Conservation (phyloP, 2,113 vertebrate genomes). For the Elephas maximus region DNA sequence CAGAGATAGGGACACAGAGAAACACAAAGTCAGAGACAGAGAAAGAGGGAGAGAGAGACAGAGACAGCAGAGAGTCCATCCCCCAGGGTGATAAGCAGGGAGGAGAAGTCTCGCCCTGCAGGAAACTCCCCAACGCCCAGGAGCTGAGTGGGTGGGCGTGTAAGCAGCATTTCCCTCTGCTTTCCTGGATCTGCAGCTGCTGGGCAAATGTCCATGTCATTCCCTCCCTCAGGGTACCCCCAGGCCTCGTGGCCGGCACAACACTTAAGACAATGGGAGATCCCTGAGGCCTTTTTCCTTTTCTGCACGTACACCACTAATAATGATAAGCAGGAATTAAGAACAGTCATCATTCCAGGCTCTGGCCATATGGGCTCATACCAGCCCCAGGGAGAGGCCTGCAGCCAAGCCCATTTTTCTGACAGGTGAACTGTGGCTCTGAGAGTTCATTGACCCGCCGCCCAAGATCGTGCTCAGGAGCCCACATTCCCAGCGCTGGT, state of each 20-base stretch:
- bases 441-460: rapidly evolving
- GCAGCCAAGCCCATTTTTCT: rapidly evolving
- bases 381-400: not conserved
- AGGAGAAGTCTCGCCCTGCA: not conserved
- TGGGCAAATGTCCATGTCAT: not conserved
- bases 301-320: no score
- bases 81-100: not conserved
- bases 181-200: constrained; percentile 47
- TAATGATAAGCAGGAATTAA: not conserved
- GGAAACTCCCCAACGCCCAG: rapidly evolving
- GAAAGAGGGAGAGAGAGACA: no score
- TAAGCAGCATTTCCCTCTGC: not conserved
- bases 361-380: not conserved
- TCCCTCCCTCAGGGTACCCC: not conserved
- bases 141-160: not conserved
- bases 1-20: no score
- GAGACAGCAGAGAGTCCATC: no score
- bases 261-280: not conserved
- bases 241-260: not conserved
- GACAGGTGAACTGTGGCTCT: not conserved
- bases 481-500: rapidly evolving
- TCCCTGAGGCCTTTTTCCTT: not conserved
- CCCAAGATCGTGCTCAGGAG: rapidly evolving
- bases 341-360: not conserved
- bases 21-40: no score